Base-by-base conservation (phyloP, 2,888 invertebrate species). In the Endomychus coccineus region DNA sequence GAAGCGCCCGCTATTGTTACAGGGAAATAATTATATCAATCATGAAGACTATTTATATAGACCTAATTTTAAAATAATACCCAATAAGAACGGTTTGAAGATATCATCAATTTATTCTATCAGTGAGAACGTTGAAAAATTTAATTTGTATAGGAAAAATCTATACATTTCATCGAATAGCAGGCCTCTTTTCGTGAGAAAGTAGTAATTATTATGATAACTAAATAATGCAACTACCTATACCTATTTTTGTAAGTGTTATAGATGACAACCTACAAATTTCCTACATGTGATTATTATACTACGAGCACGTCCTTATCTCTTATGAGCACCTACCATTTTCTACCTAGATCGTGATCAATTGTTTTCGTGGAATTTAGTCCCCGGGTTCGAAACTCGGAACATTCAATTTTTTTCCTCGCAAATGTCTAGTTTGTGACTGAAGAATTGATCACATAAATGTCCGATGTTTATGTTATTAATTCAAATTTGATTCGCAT, bases 41-140 rank as follows among this genome's bases (percentile, higher is more conserved):
- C 24, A 36, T 27, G 16, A 30, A 16, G 38, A 43, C 30, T 39
- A 44, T 28, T 44, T 44, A 19, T 45, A 42, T 19, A 47, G 52
- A 29, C 48, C 55, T 14, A 57, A 59, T 43, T 54, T 58, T 37
- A 50, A 57, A 52, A 71, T 73, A 28, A 68, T 72, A 29, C 71
- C 73, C 22, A 67, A 70, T 47, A 71, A 71, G 55, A 71, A 69
- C 41, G 74, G 74, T 23, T 57, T 74, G 5, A 71, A 70, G 52
- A 71, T 74, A 34, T 71, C 74, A 33, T 73, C 74, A 12, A 62
- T 66, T 41, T 66, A 67, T 49, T 64, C 66, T 30, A 65, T 66
- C 48, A 62, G 65, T 49, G 61, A 67, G 45, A 58, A 61, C 40
- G 61, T 66, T 19, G 66, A 66, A 39, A 64, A 63, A 42, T 62